phyloP scores from a whole-genome alignment of 2,888 invertebrate genomes.

The Phorcus lineatus region DNA sequence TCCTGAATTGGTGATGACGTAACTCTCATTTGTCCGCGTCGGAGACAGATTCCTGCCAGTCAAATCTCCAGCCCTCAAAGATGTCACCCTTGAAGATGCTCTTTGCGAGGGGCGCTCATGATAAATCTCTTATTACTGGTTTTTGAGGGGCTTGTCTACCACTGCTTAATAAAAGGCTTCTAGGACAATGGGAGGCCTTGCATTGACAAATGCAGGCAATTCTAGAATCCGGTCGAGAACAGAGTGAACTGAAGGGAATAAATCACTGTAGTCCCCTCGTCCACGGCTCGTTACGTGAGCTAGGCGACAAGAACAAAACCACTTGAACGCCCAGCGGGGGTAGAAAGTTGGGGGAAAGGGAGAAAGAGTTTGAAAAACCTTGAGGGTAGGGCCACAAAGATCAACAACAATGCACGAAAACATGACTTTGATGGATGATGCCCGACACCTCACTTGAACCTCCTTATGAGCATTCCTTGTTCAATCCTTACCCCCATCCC shows the following conservation, averaged over 20 bases:
- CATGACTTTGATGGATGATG: background rate
- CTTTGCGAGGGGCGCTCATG: background rate
- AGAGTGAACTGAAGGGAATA: background rate
- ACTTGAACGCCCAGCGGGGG: background rate
- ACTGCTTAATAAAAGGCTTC: background rate
- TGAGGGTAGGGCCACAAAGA: background rate
- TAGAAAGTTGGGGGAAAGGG: background rate
- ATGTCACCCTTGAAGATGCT: background rate
- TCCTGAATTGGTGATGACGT: background rate
- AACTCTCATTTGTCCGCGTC: background rate
- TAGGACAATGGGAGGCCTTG: background rate
- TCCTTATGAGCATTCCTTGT: background rate
- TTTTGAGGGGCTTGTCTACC: slow-evolving; percentile 4
- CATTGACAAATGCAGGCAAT: background rate
- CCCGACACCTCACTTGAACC: background rate
- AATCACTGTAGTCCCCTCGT: background rate
- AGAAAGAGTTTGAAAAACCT: background rate
- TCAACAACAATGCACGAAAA: background rate
- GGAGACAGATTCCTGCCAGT: too few relatives aligned
- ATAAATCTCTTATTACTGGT: slow-evolving; percentile 8
- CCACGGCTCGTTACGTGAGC: background rate
- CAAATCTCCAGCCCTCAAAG: background rate
- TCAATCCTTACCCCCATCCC: too few relatives aligned
- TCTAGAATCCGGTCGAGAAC: background rate
- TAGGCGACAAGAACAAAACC: background rate